phyloP scores from a whole-genome alignment of 2,113 vertebrate species.

The Cygnus buccinator region DNA sequence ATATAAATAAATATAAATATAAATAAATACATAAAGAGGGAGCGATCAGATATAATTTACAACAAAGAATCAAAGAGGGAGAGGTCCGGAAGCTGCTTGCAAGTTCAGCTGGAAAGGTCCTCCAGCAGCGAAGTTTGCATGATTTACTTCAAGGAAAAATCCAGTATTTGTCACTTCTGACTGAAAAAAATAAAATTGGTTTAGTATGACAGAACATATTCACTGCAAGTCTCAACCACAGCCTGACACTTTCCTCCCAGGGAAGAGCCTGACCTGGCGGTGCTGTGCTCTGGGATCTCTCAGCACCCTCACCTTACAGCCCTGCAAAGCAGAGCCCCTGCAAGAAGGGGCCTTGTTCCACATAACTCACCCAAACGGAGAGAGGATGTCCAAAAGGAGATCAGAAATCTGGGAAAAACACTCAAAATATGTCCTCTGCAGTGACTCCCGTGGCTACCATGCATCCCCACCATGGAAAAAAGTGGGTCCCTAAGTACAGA shows the following conservation, averaged over 20 bases:
- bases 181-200: background rate
- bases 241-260: background rate
- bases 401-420: background rate
- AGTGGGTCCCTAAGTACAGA: background rate
- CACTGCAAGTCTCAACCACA: background rate
- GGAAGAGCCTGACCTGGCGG: background rate
- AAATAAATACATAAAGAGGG: background rate
- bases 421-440: background rate
- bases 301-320: background rate
- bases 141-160: background rate
- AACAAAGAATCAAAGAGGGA: fast-evolving
- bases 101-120: background rate
- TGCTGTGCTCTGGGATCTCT: background rate
- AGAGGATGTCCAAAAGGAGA: background rate
- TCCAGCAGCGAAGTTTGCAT: background rate
- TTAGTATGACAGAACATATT: background rate
- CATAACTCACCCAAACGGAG: background rate
- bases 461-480: background rate
- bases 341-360: background rate
- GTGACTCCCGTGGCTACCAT: background rate
- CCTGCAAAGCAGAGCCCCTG: background rate
- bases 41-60: background rate
- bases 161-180: background rate
- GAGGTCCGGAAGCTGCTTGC: background rate
- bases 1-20: no score